These are phyloP conservation scores for Crenichthys baileyi DNA, from an alignment of 2,797 vertebrate species.

Conservation along the genomic window DNA sequence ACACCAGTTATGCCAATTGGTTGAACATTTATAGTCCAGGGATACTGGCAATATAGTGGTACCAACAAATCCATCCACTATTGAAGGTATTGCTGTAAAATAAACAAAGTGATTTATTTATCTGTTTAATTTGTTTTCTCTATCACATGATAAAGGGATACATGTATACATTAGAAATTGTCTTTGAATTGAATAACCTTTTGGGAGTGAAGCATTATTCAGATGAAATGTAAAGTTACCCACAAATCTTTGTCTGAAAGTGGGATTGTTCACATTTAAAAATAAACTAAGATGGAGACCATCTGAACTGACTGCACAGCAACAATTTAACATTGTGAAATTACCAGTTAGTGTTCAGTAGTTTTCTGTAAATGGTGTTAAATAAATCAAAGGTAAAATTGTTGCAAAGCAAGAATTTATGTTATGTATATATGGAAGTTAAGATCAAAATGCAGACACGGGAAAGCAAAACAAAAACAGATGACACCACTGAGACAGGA, in stretches of 20 bases:
- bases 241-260: no score
- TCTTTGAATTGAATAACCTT: no score
- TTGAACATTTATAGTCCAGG: neutral
- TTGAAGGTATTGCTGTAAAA: neutral
- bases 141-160: no score
- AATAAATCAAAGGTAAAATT: neutral
- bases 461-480: neutral
- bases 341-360: no score
- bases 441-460: neutral
- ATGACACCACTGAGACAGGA: neutral
- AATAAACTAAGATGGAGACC: no score
- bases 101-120: neutral
- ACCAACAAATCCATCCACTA: neutral
- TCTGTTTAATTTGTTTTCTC: no score
- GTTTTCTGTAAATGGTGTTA: neutral
- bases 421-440: neutral
- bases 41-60: neutral
- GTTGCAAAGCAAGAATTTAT: neutral
- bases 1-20: neutral
- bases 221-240: no score
- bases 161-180: no score
- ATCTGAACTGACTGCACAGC: no score
- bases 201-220: no score
- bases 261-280: no score
- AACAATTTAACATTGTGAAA: no score